Evolutionary conservation across 1,140 invertebrate species (phyloP).

Genomic region (Drosophila burlai): DNA sequence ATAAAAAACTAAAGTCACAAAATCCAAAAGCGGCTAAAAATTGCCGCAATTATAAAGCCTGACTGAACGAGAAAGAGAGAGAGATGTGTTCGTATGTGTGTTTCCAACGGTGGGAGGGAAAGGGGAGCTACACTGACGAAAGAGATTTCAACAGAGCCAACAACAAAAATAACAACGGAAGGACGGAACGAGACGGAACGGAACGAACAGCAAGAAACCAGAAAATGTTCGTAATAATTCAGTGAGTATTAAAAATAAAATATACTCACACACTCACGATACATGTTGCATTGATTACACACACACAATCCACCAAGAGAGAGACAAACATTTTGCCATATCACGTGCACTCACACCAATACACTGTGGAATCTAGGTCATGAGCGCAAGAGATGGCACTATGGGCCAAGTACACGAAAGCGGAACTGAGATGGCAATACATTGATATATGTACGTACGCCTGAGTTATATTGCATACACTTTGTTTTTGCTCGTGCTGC

Average conservation of each 20-base stretch:
- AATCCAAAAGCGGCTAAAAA: slow-evolving; percentile 59
- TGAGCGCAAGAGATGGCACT: slow-evolving; percentile 85
- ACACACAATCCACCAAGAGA: slow-evolving; percentile 53
- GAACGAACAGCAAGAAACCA: slow-evolving; percentile 45
- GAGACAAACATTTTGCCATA: slow-evolving; percentile 67
- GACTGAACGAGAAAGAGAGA: slow-evolving; percentile 24
- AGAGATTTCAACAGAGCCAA: slow-evolving; percentile 73
- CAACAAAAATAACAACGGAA: slow-evolving; percentile 49
- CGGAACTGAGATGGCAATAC: slow-evolving; percentile 83
- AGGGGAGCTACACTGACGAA: slow-evolving; percentile 60
- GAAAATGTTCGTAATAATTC: slow-evolving; percentile 76
- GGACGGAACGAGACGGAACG: slow-evolving; percentile 67
- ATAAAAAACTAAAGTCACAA: slow-evolving; percentile 46
- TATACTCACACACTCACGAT: slow-evolving; percentile 56
- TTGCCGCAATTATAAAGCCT: slow-evolving; percentile 71
- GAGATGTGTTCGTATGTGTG: slow-evolving; percentile 28
- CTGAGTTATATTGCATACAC: slow-evolving; percentile 59
- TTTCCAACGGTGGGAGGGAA: slow-evolving; percentile 21
- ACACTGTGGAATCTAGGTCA: slow-evolving; percentile 82
- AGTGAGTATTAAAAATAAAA: slow-evolving; percentile 80
- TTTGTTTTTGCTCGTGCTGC: slow-evolving; percentile 35
- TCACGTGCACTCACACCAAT: slow-evolving; percentile 75
- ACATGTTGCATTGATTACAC: slow-evolving; percentile 85
- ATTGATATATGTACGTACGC: slow-evolving; percentile 58
- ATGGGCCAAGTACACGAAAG: slow-evolving; percentile 76